Evolutionary conservation across 2,113 vertebrate species (phyloP), one percentile per base, ranked within the genome.

Genomic region (Caretta caretta): DNA sequence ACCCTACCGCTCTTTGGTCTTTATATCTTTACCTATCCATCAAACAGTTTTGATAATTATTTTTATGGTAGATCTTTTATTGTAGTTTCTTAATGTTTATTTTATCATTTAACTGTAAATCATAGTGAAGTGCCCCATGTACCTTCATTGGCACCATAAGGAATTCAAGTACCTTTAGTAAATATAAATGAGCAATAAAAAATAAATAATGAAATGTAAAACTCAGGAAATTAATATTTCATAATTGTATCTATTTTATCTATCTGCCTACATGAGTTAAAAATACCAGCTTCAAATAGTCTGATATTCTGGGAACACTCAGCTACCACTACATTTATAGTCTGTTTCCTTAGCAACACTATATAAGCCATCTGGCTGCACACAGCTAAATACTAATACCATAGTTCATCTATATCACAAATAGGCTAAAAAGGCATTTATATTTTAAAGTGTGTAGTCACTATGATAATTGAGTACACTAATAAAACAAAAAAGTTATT

Each of bases 261-360:
- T 94, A 88, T 96, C 90, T 84, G 88, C 97, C 90, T 78, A 90
- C 92, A 93, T 92, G 86, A 92, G 89, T 95, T 96, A 87, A 98
- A 97, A 97, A 98, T 97, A 97, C 48, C 94, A 96, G 69, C 90
- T 97, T 92, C 86, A 84, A 95, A 91, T 93, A 94, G 95, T 83
- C 93, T 96, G 96, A 98, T 94, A 96, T 97, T 97, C 94, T 94
- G 91, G 93, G 96, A 97, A 98, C 88, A 97, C 84, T 96, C 93
- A 96, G 92, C 92, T 97, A 88, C 90, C 97, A 95, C 92, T 97
- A 97, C 93, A 98, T 96, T 98, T 97, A 96, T 91, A 98, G 95
- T 86, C 92, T 46, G 92, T 98, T 98, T 95, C 97, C 97, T 94
- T 98, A 97, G 97, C 94, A 98, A 98, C 96, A 82, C 88, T 95